Evolutionary conservation across 2,797 vertebrate genomes (phyloP), one percentile per base, ranked within the genome.

Genomic region (Halcyon badia): DNA sequence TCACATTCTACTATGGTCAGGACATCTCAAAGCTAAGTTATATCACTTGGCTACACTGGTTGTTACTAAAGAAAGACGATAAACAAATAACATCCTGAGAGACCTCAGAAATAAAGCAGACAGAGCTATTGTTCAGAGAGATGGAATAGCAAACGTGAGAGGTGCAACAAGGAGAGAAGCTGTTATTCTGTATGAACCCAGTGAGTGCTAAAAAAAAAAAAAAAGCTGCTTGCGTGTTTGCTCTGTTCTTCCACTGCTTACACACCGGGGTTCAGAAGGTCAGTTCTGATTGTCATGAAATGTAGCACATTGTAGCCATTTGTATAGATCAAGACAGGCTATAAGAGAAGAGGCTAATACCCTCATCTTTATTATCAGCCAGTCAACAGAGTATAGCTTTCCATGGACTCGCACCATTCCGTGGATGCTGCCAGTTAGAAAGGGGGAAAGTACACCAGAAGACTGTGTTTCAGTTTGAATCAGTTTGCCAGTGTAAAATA

Each of bases 21-120:
- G 70, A 62, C 61, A 94, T 66, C 87, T 88, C 71, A 92, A 89
- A 94, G 80, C 80, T 86, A 62, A 95, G 90, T 95, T 91, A 82
- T 86, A 94, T 94, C 95, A 88, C 72, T 85, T 20, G 0, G 80
- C 77, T 88, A 79, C 83, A 83, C 49, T n/a, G 66, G 57, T 26
- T 94, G 66, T 51, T 89, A 54, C 89, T 83, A 86, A 83, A 78
- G 87, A 75, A 91, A 77, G 61, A 91, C n/a, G 69, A 95, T 91
- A 96, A 95, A 91, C 75, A 96, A 93, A 65, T 80, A 95, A 51
- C 49, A 79, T 62, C 91, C 84, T 92, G 65, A 86, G 91, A 94
- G 84, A 69, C 65, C 65, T 87, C 12, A 14, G 79, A 70, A 95
- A 92, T 31, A 75, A 80, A 94, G 84, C 81, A 42, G 46, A 39